Percentiles rank a stretch among this genome's conserved stretches.
These are phyloP conservation scores for Tuberolachnus salignus DNA, from an alignment of 2,888 invertebrate genomes.

Conservation along the genomic window DNA sequence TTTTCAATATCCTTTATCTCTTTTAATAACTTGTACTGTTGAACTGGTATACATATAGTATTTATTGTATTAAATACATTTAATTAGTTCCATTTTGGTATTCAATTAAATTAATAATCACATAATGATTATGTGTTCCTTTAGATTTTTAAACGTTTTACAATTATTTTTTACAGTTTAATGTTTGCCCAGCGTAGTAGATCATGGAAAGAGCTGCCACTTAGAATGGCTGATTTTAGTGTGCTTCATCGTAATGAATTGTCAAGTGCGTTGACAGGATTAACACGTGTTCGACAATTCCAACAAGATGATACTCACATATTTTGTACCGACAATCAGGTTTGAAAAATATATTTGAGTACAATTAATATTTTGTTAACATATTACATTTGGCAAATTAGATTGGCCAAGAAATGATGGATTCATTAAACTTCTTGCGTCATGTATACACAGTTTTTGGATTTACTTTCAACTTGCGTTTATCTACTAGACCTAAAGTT, in stretches of 20 bases:
- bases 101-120: too few species aligned
- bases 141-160: not conserved
- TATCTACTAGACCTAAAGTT: slow-evolving; percentile 95
- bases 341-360: slow-evolving; percentile 27
- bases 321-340: slow-evolving; percentile 81
- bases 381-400: slow-evolving; percentile 63
- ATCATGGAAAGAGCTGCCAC: slow-evolving; percentile 95
- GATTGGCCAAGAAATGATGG: slow-evolving; percentile 82
- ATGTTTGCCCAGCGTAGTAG: slow-evolving; percentile 78
- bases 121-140: too few species aligned
- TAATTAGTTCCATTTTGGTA: too few species aligned
- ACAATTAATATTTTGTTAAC: not conserved
- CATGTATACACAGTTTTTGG: slow-evolving; percentile 90
- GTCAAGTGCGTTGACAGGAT: slow-evolving; percentile 90
- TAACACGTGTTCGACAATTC: slow-evolving; percentile 96
- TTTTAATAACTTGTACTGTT: too few species aligned
- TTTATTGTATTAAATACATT: too few species aligned
- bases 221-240: slow-evolving; percentile 96
- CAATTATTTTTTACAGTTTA: slow-evolving; percentile 65
- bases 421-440: slow-evolving; percentile 85
- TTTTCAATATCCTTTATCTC: too few species aligned
- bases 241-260: slow-evolving; percentile 95
- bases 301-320: slow-evolving; percentile 99
- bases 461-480: slow-evolving; percentile 88
- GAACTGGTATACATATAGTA: too few species aligned